Base-by-base conservation (phyloP, 2,888 invertebrate species). In the Rhodophaea formosa region DNA sequence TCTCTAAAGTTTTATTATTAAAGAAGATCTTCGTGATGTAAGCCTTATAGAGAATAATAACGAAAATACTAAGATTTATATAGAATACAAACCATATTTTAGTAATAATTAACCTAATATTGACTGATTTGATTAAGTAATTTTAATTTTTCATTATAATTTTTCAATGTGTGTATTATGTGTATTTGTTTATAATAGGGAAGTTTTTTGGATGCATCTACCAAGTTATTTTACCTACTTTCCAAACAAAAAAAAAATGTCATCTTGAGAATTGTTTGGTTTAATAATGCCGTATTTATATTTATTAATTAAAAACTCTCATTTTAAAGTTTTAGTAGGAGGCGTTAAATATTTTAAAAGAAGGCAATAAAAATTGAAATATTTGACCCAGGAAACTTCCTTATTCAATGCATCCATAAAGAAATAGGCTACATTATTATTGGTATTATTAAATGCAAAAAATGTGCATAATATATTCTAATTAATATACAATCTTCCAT, bases 121-220 rank as follows among this genome's bases (percentile, higher is more conserved):
- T 73, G 85, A 85, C 85, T 85, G 85, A 86, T 84, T 86, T 84
- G 78, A 69, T 84, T 84, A 83, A 83, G 84, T 81, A 74, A 66
- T 65, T 70, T 71, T 73, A 62, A 58, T 62, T 64, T 57, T 56
- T 63, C 59, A 45, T 53, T 59, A 55, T 56, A 52, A 60, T 61
- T 67, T 56, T 54, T 62, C 61, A 52, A 54, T 35, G 46, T 61
- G 52, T 63, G 54, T 53, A 57, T 55, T 56, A 49, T 58, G 53
- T 64, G 53, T 57, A 55, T 57, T 55, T 56, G 49, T 51, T 44
- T 46, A 51, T 58, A 43, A 35, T 29, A 42, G 7, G 30, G 35
- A 17, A 51, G 35, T 51, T 51, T 51, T 17, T 12, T 12, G 39
- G 39, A 5, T 12, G 35, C n/a, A 12, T 39, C 39, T 3, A 5